Evolutionary conservation across 2,797 vertebrate species (phyloP).

Genomic region (Strix occidentalis): DNA sequence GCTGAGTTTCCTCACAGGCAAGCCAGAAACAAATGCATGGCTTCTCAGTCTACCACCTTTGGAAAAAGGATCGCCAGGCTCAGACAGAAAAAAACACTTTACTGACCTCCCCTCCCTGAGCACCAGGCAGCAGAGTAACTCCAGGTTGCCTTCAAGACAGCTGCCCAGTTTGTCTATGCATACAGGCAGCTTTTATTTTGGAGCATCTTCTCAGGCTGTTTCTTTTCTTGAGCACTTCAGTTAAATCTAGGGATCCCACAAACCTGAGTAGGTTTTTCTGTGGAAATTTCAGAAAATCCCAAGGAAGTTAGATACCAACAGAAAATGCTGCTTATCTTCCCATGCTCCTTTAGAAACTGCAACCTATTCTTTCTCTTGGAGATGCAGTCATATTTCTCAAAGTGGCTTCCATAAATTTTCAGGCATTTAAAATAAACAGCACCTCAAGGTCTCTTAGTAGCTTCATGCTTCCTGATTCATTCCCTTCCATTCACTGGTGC

Average conservation of each 20-base stretch:
- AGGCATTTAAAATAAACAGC: not conserved
- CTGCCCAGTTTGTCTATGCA: not conserved
- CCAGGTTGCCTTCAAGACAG: not conserved
- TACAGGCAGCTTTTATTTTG: not conserved
- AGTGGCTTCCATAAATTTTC: not conserved
- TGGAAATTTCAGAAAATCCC: not conserved
- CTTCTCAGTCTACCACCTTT: not conserved
- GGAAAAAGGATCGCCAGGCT: not conserved
- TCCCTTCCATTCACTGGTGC: not conserved
- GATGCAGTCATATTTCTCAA: not conserved
- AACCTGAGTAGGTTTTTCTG: not conserved
- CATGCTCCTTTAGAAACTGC: not conserved
- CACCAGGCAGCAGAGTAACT: not conserved
- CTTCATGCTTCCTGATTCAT: not conserved
- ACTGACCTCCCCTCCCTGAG: not conserved
- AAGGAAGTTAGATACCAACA: not conserved
- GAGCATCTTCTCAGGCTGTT: not conserved
- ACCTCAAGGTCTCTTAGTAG: not conserved
- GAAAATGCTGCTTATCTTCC: not conserved
- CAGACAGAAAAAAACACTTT: not conserved
- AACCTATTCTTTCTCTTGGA: not conserved
- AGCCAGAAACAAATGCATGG: not conserved
- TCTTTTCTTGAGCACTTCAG: not conserved
- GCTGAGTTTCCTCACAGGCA: not conserved
- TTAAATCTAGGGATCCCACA: not conserved